Percentiles rank a stretch among this genome's conserved stretches.
Conservation (phyloP, 1,140 invertebrate species). For the Tetranychus urticae region DNA sequence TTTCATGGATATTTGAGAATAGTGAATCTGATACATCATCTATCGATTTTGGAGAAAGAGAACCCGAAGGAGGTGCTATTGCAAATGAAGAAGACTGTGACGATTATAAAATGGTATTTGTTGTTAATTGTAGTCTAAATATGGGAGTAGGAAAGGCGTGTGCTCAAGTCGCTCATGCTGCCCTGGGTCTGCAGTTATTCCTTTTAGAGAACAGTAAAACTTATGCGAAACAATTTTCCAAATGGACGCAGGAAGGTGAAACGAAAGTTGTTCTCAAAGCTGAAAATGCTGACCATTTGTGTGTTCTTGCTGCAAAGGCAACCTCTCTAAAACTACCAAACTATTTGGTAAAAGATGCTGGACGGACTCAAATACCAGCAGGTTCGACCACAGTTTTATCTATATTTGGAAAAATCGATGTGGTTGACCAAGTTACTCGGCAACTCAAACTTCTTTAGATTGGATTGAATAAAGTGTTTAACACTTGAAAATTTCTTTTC, state of each 20-base stretch:
- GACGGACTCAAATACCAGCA: conserved; percentile 29
- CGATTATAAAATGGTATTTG: conserved; percentile 36
- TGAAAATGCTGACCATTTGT: conserved; percentile 28
- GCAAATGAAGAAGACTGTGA: not conserved
- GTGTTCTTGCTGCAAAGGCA: conserved; percentile 27
- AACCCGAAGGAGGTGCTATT: not conserved
- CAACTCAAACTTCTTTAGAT: conserved; percentile 12
- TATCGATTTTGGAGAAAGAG: conserved; percentile 8
- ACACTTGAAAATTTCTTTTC: too few species aligned
- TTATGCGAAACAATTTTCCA: conserved; percentile 23
- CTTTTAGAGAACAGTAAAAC: conserved; percentile 23
- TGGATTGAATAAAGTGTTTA: too few species aligned
- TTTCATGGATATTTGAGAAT: conserved; percentile 30
- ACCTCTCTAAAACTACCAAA: conserved; percentile 24
- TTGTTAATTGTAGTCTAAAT: conserved; percentile 31
- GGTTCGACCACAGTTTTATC: conserved; percentile 16
- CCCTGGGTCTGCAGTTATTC: conserved; percentile 28
- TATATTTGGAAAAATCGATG: conserved; percentile 14
- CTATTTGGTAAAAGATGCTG: conserved; percentile 34
- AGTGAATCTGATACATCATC: conserved; percentile 18
- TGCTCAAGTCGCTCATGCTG: conserved; percentile 36
- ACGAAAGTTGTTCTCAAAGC: conserved; percentile 35
- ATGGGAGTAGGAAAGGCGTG: conserved; percentile 38
- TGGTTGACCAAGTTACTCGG: conserved; percentile 15
- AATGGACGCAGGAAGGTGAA: conserved; percentile 30